These are phyloP conservation scores for Drosophila nr. medialis DNA, from an alignment of 2,888 invertebrate species.

Conservation along the genomic window DNA sequence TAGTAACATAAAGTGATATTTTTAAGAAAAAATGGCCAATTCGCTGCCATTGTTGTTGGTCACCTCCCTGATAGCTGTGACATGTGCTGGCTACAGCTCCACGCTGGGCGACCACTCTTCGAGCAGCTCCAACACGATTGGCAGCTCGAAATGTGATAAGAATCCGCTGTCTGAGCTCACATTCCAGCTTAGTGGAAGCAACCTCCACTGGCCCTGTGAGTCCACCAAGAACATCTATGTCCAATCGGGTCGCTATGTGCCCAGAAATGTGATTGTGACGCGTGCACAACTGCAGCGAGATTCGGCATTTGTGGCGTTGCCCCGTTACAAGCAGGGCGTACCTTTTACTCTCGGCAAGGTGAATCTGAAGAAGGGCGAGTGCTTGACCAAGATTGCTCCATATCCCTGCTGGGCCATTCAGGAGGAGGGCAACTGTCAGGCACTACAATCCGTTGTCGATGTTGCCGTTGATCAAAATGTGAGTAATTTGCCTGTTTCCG, in stretches of 20 bases:
- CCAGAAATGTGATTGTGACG: slow-evolving; percentile 87
- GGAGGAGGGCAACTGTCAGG: slow-evolving; percentile 89
- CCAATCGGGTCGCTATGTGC: slow-evolving; percentile 86
- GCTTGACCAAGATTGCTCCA: slow-evolving; percentile 86
- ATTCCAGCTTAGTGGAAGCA: slow-evolving; percentile 83
- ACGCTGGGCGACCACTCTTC: slow-evolving; percentile 16
- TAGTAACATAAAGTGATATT: not conserved
- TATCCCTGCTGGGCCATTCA: slow-evolving; percentile 90
- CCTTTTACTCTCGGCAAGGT: slow-evolving; percentile 87
- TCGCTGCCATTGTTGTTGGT: slow-evolving; percentile 22
- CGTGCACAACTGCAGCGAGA: slow-evolving; percentile 87
- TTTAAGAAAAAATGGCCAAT: slow-evolving; percentile 37
- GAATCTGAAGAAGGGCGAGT: slow-evolving; percentile 85
- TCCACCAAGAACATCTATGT: slow-evolving; percentile 87
- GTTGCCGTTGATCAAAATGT: slow-evolving; percentile 87
- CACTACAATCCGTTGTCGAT: slow-evolving; percentile 89
- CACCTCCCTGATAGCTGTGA: slow-evolving; percentile 26
- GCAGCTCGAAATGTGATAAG: slow-evolving; percentile 64
- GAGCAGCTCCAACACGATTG: slow-evolving; percentile 44
- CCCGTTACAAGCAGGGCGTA: slow-evolving; percentile 87
- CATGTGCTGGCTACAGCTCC: slow-evolving; percentile 37
- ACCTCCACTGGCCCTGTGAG: slow-evolving; percentile 86
- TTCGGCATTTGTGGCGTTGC: slow-evolving; percentile 87
- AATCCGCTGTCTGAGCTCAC: slow-evolving; percentile 78
- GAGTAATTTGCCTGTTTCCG: slow-evolving; percentile 63